Percentiles rank a stretch among this genome's conserved stretches.
Conservation (phyloP, 1,140 invertebrate species). For the Drosophila burlai region DNA sequence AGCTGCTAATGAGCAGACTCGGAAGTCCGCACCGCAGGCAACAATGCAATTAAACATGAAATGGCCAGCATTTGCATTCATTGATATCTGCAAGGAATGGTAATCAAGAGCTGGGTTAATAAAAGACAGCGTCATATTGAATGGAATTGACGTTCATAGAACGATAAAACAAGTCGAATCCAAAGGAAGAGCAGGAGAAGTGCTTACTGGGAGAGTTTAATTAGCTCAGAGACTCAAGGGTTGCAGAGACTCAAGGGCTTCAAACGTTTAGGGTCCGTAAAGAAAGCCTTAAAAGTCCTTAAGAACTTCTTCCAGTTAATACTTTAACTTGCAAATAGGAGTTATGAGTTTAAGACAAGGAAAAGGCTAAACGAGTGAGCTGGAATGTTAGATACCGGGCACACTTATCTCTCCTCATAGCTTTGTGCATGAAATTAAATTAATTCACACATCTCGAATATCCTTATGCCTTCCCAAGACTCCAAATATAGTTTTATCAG, state of each 20-base stretch:
- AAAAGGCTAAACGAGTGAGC: neutral
- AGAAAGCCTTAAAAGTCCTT: too few relatives aligned
- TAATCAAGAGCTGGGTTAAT: constrained; percentile 10
- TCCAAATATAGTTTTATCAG: too few relatives aligned
- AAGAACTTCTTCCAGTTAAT: neutral
- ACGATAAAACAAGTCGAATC: constrained; percentile 13
- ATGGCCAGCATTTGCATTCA: constrained; percentile 64
- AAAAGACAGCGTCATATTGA: constrained; percentile 42
- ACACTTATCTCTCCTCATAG: neutral
- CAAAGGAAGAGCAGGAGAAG: neutral
- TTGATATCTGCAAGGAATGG: constrained; percentile 8
- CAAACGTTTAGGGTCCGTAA: neutral
- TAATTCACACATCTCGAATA: neutral
- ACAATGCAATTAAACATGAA: constrained; percentile 67
- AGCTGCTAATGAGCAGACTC: constrained; percentile 46
- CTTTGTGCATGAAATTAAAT: neutral
- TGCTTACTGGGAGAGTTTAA: neutral
- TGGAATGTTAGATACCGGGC: neutral
- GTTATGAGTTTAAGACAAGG: neutral
- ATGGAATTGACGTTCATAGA: constrained; percentile 33
- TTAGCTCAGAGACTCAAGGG: neutral
- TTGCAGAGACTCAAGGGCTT: neutral
- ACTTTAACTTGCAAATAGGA: neutral
- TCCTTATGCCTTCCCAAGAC: too few relatives aligned
- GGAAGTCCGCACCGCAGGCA: constrained; percentile 11